These are phyloP conservation scores for Lepisosteus osseus DNA, from an alignment of 2,113 vertebrate genomes.

Conservation along the genomic window DNA sequence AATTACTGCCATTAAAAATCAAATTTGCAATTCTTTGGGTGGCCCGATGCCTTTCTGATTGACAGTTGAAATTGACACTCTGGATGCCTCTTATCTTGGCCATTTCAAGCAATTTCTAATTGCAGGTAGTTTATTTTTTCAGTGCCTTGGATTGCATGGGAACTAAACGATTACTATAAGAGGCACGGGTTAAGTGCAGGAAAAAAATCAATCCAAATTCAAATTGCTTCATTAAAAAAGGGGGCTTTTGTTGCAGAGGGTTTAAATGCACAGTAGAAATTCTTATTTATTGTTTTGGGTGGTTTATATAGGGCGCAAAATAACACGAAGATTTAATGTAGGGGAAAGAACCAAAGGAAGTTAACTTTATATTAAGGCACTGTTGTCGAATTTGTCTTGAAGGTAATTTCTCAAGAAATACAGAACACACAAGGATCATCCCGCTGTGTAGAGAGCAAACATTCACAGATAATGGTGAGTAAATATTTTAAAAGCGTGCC, in stretches of 20 bases:
- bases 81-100: constrained; percentile 87
- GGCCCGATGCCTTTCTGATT: constrained; percentile 92
- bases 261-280: constrained; percentile 82
- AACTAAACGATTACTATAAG: constrained; percentile 90
- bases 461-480: constrained; percentile 83
- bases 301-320: constrained; percentile 79
- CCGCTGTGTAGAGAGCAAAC: constrained; percentile 76
- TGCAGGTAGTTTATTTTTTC: constrained; percentile 91
- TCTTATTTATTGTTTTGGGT: constrained; percentile 81
- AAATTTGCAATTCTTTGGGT: constrained; percentile 97
- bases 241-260: constrained; percentile 82
- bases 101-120: constrained; percentile 97
- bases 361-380: constrained; percentile 50
- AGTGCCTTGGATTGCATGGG: constrained; percentile 87
- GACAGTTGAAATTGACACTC: constrained; percentile 98
- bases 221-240: constrained; percentile 92
- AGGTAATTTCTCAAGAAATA: constrained; percentile 83
- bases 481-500: constrained; percentile 5
- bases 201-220: constrained; percentile 91
- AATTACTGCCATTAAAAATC: constrained; percentile 98
- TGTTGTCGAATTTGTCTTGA: constrained; percentile 62
- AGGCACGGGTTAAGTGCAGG: constrained; percentile 89
- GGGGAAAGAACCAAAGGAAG: constrained; percentile 42
- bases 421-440: constrained; percentile 74
- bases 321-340: constrained; percentile 38